Evolutionary conservation across 1,140 invertebrate genomes (phyloP).

Genomic region (Formica exsecta): DNA sequence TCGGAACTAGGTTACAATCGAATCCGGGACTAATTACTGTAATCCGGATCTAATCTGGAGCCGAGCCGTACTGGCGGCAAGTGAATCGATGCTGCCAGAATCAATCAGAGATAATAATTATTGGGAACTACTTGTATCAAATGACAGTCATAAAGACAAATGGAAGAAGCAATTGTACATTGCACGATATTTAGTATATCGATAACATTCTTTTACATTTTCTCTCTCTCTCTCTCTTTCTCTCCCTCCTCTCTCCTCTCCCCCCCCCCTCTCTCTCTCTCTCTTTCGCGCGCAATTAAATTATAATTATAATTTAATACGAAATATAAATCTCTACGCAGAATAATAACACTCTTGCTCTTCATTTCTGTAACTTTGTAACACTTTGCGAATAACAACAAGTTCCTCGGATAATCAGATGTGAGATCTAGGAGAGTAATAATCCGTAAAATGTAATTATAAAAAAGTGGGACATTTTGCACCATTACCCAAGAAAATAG

Average conservation of each 20-base stretch:
- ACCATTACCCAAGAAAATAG: neutral
- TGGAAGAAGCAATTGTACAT: neutral
- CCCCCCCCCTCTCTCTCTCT: neutral
- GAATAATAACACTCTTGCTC: constrained; percentile 4
- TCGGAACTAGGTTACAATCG: constrained; percentile 4
- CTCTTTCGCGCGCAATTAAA: neutral
- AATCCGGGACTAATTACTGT: constrained; percentile 45
- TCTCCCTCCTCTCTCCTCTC: neutral
- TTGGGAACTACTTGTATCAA: constrained; percentile 23
- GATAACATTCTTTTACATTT: neutral
- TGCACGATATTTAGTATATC: neutral
- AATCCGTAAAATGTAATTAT: constrained; percentile 20
- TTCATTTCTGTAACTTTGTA: neutral
- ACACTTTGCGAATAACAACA: constrained; percentile 13
- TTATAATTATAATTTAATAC: constrained; percentile 1
- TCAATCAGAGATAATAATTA: constrained; percentile 54
- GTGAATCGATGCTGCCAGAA: neutral
- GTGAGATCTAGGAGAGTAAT: neutral
- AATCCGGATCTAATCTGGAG: constrained; percentile 42
- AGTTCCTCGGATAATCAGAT: neutral
- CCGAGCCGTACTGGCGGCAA: neutral
- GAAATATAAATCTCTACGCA: neutral
- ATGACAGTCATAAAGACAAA: constrained; percentile 22
- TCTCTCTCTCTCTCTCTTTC: neutral
- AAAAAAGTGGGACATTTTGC: constrained; percentile 11